Conservation (phyloP, 2,113 vertebrate genomes). For the Astatoreochromis straeleni region DNA sequence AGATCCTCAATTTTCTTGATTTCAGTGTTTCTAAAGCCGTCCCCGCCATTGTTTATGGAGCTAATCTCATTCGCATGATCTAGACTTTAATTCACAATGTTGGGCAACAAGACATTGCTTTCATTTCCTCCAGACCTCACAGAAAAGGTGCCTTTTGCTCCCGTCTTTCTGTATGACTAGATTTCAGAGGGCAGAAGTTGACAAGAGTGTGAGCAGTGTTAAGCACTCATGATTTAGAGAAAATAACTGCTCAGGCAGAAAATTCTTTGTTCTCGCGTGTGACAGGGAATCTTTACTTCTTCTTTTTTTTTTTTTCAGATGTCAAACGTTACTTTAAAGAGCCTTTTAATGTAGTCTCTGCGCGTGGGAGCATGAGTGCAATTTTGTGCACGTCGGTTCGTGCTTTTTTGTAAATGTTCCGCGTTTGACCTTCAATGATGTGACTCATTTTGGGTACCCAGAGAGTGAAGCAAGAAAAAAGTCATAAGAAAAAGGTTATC, state of each 20-base stretch:
- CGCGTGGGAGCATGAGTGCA: not conserved
- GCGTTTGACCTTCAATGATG: slow-evolving; percentile 24
- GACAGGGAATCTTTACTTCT: not conserved
- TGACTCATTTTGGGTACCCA: slow-evolving; percentile 6
- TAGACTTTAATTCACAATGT: not conserved
- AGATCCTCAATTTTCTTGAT: not conserved
- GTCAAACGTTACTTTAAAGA: slow-evolving; percentile 1
- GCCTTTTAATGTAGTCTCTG: not conserved
- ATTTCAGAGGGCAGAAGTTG: not conserved
- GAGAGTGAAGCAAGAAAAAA: not conserved
- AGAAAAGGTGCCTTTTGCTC: not conserved
- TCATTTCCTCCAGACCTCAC: not conserved
- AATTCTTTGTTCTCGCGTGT: not conserved
- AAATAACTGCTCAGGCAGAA: not conserved
- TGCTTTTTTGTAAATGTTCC: not conserved
- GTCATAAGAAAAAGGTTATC: slow-evolving; percentile 10
- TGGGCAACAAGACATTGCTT: not conserved
- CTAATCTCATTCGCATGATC: not conserved
- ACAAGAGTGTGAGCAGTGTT: not conserved
- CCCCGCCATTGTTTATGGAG: not conserved
- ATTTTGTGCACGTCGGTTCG: not conserved
- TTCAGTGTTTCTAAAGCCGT: not conserved
- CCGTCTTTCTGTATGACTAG: not conserved
- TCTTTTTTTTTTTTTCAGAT: not conserved
- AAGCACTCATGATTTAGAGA: not conserved